These are phyloP conservation scores for Sarcophaga subvicina DNA, from an alignment of 2,888 invertebrate genomes.

Conservation along the genomic window DNA sequence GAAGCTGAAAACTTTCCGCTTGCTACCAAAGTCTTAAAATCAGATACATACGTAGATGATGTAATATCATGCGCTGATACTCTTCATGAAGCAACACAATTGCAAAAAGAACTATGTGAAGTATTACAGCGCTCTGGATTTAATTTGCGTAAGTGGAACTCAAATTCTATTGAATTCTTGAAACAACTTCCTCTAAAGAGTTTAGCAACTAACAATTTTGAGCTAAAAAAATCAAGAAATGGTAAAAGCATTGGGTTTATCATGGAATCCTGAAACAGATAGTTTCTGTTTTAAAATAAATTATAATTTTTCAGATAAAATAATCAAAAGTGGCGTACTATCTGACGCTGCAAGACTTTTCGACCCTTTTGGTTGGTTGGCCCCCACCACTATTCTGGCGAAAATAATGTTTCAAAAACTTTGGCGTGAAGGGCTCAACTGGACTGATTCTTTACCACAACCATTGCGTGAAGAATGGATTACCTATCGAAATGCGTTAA, in stretches of 20 bases:
- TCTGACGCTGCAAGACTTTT: constrained; percentile 24
- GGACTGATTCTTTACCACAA: constrained; percentile 26
- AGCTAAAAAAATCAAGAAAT: constrained; percentile 24
- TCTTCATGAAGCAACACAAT: constrained; percentile 15
- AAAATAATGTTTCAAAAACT: constrained; percentile 55
- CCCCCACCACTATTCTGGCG: constrained; percentile 41
- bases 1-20: constrained; percentile 8
- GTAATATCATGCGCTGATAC: constrained; percentile 51
- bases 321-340: constrained; percentile 23
- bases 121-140: constrained; percentile 22
- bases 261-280: constrained; percentile 25
- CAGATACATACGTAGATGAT: constrained; percentile 42
- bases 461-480: constrained; percentile 19
- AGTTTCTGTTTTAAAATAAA: constrained; percentile 28
- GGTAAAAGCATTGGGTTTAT: constrained; percentile 35
- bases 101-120: constrained; percentile 34
- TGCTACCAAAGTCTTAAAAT: constrained; percentile 19
- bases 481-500: constrained; percentile 32
- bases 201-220: constrained; percentile 11
- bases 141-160: constrained; percentile 39
- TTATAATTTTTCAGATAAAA: constrained; percentile 19
- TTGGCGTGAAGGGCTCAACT: constrained; percentile 47
- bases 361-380: constrained; percentile 45
- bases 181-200: constrained; percentile 27
- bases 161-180: constrained; percentile 51